phyloP scores from a whole-genome alignment of 92 coral and sea anemone species.

The Phymanthus crucifer region DNA sequence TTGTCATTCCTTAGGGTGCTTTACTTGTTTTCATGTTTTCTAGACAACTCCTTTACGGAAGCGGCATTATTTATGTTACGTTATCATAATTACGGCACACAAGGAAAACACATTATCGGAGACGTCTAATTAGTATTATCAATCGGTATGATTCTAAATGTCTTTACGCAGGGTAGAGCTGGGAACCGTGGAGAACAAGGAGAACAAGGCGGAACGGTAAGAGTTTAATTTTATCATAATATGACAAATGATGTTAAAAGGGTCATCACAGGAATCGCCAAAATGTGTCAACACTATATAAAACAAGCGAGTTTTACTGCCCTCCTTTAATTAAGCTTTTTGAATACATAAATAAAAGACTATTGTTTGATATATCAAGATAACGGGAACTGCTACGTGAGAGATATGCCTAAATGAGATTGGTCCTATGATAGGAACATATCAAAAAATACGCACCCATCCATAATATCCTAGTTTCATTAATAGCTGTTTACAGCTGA shows the following conservation, averaged over 20 bases:
- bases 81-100: too few relatives aligned
- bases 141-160: neutral
- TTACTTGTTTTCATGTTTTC: too few relatives aligned
- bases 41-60: too few relatives aligned
- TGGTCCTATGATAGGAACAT: too few relatives aligned
- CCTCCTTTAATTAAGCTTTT: neutral
- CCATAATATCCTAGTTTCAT: too few relatives aligned
- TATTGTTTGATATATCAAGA: neutral
- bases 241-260: neutral
- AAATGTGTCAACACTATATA: neutral
- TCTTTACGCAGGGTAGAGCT: conserved; percentile 43
- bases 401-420: neutral
- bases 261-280: neutral
- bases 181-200: conserved; percentile 59
- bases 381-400: neutral
- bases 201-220: conserved; percentile 39
- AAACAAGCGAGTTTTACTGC: neutral
- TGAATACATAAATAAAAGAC: neutral
- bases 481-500: too few relatives aligned
- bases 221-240: neutral
- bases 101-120: too few relatives aligned
- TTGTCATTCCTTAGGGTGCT: too few relatives aligned
- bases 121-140: neutral
- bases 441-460: too few relatives aligned
- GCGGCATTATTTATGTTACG: too few relatives aligned